Conservation (phyloP, 2,888 invertebrate genomes). For the Apodemia zela region DNA sequence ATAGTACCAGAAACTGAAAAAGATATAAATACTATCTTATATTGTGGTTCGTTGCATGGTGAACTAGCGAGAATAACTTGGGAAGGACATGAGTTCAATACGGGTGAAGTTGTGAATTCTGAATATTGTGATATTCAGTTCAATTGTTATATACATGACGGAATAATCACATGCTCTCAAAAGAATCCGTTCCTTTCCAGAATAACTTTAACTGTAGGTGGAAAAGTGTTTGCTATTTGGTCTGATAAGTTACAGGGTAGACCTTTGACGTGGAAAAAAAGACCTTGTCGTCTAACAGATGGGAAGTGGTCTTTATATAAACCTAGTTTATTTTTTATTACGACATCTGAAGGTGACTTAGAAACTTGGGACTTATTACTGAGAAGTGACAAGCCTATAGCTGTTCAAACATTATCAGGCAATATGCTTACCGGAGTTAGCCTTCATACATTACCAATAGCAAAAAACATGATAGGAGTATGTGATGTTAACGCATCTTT, state of each 20-base stretch:
- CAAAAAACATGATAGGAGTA: slow-evolving; percentile 83
- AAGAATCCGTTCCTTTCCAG: slow-evolving; percentile 83
- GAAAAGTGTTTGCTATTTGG: slow-evolving; percentile 88
- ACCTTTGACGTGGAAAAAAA: slow-evolving; percentile 85
- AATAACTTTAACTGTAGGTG: slow-evolving; percentile 86
- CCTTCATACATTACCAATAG: slow-evolving; percentile 77
- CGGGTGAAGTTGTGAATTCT: slow-evolving; percentile 81
- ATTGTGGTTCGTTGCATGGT: slow-evolving; percentile 67
- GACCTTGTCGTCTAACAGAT: slow-evolving; percentile 79
- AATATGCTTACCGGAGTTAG: slow-evolving; percentile 83
- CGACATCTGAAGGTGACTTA: slow-evolving; percentile 86
- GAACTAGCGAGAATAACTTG: slow-evolving; percentile 74
- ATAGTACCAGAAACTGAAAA: slow-evolving; percentile 48
- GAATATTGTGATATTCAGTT: slow-evolving; percentile 74
- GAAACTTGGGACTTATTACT: slow-evolving; percentile 91
- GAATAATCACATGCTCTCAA: slow-evolving; percentile 81
- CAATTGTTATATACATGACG: slow-evolving; percentile 84
- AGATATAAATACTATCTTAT: slow-evolving; percentile 52
- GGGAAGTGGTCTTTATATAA: slow-evolving; percentile 88
- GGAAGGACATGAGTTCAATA: slow-evolving; percentile 85
- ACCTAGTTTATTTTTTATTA: slow-evolving; percentile 85
- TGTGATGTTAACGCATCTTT: slow-evolving; percentile 85
- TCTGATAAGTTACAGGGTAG: slow-evolving; percentile 81
- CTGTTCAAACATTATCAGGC: slow-evolving; percentile 84
- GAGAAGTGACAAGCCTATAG: slow-evolving; percentile 84